Conservation (phyloP, 2,113 vertebrate species). For the Calidris pygmaea region DNA sequence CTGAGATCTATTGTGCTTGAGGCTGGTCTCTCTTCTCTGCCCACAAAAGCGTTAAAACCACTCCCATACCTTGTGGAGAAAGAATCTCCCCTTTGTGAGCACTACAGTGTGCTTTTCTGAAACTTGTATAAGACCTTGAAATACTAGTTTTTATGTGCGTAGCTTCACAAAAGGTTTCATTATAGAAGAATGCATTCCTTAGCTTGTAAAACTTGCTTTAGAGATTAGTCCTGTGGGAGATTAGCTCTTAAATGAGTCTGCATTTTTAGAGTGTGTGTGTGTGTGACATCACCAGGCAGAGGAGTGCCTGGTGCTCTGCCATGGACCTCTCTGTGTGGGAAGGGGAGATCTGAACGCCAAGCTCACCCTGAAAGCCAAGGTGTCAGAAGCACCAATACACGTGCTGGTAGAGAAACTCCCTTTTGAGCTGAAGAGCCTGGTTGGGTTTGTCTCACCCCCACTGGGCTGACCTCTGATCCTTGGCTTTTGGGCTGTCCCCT, state of each 20-base stretch:
- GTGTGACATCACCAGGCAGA: neutral
- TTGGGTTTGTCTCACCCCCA: neutral
- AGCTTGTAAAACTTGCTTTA: neutral
- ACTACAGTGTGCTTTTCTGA: neutral
- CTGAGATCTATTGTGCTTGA: neutral
- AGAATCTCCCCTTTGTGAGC: constrained; percentile 37
- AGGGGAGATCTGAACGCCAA: neutral
- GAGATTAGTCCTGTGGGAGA: constrained; percentile 1
- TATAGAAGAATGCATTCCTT: neutral
- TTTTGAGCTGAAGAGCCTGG: neutral
- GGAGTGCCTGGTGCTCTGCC: neutral
- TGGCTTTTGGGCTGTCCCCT: neutral
- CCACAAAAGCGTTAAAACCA: neutral
- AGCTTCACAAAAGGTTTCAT: constrained; percentile 35
- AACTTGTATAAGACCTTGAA: constrained; percentile 7
- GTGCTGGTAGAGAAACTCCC: neutral
- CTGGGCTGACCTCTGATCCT: neutral
- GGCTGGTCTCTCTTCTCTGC: neutral
- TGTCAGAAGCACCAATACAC: neutral
- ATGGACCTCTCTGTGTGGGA: neutral
- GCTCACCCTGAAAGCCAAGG: neutral
- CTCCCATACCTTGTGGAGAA: neutral
- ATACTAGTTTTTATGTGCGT: neutral
- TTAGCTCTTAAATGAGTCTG: constrained; percentile 1
- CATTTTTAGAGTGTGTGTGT: neutral